A percentile compares a stretch with the other conserved stretches of the same genome.
These are phyloP conservation scores for Ceyx erithaca DNA, from an alignment of 2,797 vertebrate genomes.

Conservation along the genomic window DNA sequence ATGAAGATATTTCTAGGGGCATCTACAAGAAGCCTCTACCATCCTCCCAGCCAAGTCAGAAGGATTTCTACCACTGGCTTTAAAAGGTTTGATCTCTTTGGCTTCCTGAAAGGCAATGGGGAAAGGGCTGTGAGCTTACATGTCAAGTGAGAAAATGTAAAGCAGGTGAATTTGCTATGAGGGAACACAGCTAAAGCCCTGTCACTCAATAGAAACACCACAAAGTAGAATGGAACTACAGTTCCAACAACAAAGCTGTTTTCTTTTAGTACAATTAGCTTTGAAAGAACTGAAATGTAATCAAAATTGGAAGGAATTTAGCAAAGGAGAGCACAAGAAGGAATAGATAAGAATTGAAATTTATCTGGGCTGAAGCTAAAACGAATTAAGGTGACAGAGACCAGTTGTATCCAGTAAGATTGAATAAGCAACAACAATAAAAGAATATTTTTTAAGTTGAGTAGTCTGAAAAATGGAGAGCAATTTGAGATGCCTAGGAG, in stretches of 20 bases:
- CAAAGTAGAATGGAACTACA: background rate
- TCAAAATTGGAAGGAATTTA: background rate
- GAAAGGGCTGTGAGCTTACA: background rate
- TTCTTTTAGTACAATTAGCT: background rate
- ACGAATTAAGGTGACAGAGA: background rate
- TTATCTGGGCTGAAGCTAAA: constrained; percentile 15
- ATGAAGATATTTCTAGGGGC: background rate
- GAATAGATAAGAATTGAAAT: constrained; percentile 7
- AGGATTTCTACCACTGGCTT: background rate
- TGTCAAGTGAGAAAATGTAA: background rate
- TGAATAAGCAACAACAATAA: constrained; percentile 3
- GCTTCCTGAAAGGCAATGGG: background rate
- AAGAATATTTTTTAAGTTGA: background rate
- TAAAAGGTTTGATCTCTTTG: background rate
- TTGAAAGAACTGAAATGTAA: background rate
- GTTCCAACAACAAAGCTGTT: background rate
- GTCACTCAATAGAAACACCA: background rate
- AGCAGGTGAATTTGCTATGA: background rate
- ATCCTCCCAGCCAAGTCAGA: background rate
- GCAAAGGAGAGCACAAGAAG: background rate
- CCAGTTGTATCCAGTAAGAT: background rate
- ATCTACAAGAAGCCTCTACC: background rate
- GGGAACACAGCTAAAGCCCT: background rate
- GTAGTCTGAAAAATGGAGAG: background rate
- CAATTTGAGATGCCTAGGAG: background rate